Conservation (phyloP, 2,113 vertebrate genomes). For the Myrmecophaga tridactyla region DNA sequence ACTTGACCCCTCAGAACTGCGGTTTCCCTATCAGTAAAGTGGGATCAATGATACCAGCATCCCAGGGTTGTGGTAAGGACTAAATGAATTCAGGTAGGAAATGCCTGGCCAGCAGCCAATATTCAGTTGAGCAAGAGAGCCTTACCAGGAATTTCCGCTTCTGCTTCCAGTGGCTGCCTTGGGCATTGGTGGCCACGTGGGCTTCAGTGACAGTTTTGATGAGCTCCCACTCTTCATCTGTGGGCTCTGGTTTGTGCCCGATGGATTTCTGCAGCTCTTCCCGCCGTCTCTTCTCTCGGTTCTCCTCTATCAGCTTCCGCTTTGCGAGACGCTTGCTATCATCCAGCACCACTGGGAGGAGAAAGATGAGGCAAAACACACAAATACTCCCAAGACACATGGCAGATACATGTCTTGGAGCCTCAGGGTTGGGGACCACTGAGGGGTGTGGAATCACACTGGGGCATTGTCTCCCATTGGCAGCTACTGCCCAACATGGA, state of each 20-base stretch:
- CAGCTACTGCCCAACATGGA: neutral
- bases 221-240: constrained; percentile 96
- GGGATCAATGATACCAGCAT: fast-evolving
- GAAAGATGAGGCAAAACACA: neutral
- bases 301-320: constrained; percentile 97
- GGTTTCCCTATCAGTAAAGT: neutral
- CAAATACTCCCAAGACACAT: neutral
- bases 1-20: neutral
- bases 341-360: constrained; percentile 93
- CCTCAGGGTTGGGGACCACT: neutral
- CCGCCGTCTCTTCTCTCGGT: constrained; percentile 92
- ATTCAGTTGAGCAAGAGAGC: fast-evolving
- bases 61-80: neutral
- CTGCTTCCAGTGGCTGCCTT: constrained; percentile 99
- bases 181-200: constrained; percentile 97
- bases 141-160: constrained; percentile 98
- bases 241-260: constrained; percentile 94
- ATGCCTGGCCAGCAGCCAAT: fast-evolving
- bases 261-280: constrained; percentile 94
- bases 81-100: neutral
- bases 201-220: constrained; percentile 96
- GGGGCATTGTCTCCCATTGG: neutral
- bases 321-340: constrained; percentile 97
- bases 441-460: neutral
- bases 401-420: neutral